Base-by-base conservation (phyloP, 2,113 vertebrate genomes). In the Cheilinus undulatus region DNA sequence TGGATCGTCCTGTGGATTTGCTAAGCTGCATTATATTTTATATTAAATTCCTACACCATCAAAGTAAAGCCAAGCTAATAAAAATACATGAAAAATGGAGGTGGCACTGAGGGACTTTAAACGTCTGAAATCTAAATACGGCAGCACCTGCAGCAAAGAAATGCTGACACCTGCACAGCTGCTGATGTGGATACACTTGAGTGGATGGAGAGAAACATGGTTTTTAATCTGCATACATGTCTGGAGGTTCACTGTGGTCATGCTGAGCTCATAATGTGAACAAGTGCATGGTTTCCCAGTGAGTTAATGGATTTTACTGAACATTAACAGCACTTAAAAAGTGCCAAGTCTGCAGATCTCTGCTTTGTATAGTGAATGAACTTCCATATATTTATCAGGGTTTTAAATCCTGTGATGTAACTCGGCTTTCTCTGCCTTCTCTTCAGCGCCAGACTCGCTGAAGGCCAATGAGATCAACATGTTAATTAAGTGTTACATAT, bases 401-500 rank as follows among this genome's bases (percentile, higher is more conserved):
- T 53, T 73, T 8, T 38, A 15, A 5, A 50, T 57, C 34, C 52
- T 58, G 26, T n/a, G 34, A 45, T 20, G 22, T 46, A 72, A 51
- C 40, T 24, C 34, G 70, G 76, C 38, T 49, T 62, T 24, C 22
- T 5, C 26, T 19, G 34, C 49, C 52, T 50, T 43, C 26, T 60
- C 50, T 65, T 58, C 19, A 61, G 63, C 54, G 54, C 57, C 66
- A 72, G 52, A 59, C 67, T 20, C n/a, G 59, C 68, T 38, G 54
- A 64, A 49, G 73, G 74, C 70, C 80, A 43, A 28, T 30, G 65
- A 78, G 67, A 68, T 69, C 77, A 85, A 69, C 72, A 75, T 79
- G 80, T 77, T 87, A 79, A 87, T 88, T 49, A 83, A 58, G 63
- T 15, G 17, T 67, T 77, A 70, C 48, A 77, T 67, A 85, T 86